phyloP scores from a whole-genome alignment of 2,797 vertebrate species.

The Monodelphis domestica region DNA sequence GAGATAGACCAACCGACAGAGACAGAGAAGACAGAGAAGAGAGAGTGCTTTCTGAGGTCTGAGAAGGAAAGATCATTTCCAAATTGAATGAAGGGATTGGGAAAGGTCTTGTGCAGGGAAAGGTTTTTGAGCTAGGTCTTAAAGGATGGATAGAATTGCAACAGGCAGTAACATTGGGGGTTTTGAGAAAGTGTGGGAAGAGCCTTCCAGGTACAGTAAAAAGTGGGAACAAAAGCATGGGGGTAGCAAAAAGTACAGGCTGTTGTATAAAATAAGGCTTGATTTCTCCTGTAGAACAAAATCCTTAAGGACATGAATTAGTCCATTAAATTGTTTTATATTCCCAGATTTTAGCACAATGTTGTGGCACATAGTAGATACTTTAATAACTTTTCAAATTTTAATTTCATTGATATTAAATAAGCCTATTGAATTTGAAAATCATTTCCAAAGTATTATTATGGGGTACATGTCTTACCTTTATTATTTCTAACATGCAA shows the following conservation, averaged over 20 bases:
- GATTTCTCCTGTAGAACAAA: neutral
- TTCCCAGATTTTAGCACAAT: neutral
- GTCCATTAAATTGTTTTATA: neutral
- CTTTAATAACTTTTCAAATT: neutral
- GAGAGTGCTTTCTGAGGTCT: rapidly evolving
- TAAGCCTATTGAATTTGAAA: neutral
- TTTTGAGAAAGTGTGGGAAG: neutral
- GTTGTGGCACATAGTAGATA: neutral
- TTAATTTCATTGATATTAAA: neutral
- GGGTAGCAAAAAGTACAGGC: neutral
- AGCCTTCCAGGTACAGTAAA: neutral
- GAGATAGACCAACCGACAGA: no score
- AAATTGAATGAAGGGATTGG: neutral
- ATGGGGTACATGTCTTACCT: neutral
- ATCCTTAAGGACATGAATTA: neutral
- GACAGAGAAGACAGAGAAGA: neutral
- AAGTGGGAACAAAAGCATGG: neutral
- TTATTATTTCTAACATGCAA: neutral
- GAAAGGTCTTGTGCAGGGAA: no score
- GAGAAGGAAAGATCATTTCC: neutral
- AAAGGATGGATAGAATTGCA: neutral
- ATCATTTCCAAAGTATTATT: neutral
- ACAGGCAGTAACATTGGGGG: neutral
- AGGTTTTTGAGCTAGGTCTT: neutral
- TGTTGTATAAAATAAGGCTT: neutral